phyloP scores from a whole-genome alignment of 2,888 invertebrate species.

The Ophion obscuratus region DNA sequence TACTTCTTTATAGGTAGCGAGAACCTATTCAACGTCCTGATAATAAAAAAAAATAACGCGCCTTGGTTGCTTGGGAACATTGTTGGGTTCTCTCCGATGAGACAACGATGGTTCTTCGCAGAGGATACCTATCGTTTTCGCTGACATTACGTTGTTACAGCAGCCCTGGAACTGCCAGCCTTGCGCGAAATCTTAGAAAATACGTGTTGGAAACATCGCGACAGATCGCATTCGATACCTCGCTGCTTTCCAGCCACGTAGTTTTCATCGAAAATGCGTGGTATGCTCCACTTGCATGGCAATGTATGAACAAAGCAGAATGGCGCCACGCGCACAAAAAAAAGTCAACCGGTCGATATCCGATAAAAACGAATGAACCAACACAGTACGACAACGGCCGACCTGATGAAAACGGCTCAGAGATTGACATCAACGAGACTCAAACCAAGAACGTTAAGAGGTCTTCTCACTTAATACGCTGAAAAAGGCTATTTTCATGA shows the following conservation, averaged over 20 bases:
- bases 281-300: not conserved
- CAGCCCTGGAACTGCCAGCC: too few relatives aligned
- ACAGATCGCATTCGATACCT: not conserved
- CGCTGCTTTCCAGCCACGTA: too few relatives aligned
- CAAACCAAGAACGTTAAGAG: conserved; percentile 34
- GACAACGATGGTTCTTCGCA: not conserved
- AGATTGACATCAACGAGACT: not conserved
- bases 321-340: not conserved
- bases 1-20: too few relatives aligned
- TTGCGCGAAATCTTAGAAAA: too few relatives aligned
- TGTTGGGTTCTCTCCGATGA: not conserved
- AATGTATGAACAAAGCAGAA: not conserved
- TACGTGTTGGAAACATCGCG: too few relatives aligned
- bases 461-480: not conserved
- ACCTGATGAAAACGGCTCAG: not conserved
- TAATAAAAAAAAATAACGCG: not conserved
- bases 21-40: too few relatives aligned
- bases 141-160: not conserved
- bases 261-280: not conserved
- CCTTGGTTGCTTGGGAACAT: not conserved
- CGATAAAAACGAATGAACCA: not conserved
- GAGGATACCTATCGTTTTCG: too few relatives aligned
- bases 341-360: not conserved
- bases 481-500: too few relatives aligned
- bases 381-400: not conserved